Evolutionary conservation across 2,113 vertebrate species (phyloP).

Genomic region (Apodemus speciosus): DNA sequence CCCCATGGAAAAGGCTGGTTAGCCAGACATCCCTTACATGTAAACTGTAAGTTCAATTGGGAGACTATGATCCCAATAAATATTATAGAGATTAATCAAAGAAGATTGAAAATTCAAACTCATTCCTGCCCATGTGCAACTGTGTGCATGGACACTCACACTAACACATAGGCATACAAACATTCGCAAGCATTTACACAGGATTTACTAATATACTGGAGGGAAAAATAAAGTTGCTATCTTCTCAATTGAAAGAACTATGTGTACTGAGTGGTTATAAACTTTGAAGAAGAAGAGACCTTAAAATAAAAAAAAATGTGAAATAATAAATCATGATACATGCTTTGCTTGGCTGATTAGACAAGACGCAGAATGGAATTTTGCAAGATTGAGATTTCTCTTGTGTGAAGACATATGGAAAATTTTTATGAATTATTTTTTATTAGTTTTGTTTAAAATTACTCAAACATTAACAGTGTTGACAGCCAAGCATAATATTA

Average conservation of each 20-base stretch:
- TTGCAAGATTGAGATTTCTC: background rate
- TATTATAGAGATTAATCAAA: too few relatives aligned
- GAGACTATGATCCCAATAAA: background rate
- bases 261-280: background rate
- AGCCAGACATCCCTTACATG: background rate
- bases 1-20: background rate
- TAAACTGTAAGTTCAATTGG: background rate
- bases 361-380: background rate
- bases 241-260: background rate
- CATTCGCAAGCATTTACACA: background rate
- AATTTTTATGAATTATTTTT: background rate
- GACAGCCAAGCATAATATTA: accelerated
- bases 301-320: background rate
- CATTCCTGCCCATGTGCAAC: accelerated
- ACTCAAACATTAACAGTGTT: background rate
- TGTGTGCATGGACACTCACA: background rate
- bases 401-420: background rate
- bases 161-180: too few relatives aligned
- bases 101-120: background rate
- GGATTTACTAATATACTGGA: background rate
- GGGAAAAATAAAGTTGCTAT: background rate
- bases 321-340: background rate
- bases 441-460: background rate
- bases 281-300: background rate
- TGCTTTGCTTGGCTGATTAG: background rate